A percentile compares a stretch with the other conserved stretches of the same genome.
phyloP scores from a whole-genome alignment of 2,888 invertebrate species.

The Callosobruchus maculatus region DNA sequence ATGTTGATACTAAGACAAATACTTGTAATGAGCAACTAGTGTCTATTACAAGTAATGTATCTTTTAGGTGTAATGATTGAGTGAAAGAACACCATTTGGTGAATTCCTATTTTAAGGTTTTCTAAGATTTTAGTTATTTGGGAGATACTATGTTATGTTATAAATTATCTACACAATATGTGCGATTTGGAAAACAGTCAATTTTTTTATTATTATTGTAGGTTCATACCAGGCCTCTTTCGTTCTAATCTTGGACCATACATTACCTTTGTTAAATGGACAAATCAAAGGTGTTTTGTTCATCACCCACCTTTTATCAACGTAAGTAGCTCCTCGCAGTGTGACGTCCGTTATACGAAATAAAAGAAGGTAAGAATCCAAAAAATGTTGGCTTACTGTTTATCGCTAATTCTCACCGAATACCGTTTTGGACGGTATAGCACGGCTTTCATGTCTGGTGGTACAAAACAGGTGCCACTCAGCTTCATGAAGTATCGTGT shows the following conservation, averaged over 20 bases:
- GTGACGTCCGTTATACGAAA: not conserved
- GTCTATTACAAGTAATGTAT: too few relatives aligned
- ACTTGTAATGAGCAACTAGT: too few relatives aligned
- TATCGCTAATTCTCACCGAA: conserved; percentile 28
- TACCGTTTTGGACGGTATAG: conserved; percentile 22
- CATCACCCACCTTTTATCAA: not conserved
- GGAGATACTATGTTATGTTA: too few relatives aligned
- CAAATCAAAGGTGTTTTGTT: not conserved
- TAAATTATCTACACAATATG: too few relatives aligned
- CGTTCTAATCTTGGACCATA: not conserved
- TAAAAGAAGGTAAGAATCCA: conserved; percentile 12
- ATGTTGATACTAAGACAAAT: too few relatives aligned
- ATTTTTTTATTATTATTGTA: not conserved
- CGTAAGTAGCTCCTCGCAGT: not conserved
- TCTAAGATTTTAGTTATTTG: too few relatives aligned
- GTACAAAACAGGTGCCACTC: conserved; percentile 31
- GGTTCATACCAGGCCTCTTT: not conserved
- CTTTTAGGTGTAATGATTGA: too few relatives aligned
- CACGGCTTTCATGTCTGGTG: conserved; percentile 31
- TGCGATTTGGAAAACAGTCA: too few relatives aligned
- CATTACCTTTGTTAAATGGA: not conserved
- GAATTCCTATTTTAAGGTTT: too few relatives aligned
- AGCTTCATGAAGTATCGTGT: conserved; percentile 35
- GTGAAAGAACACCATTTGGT: too few relatives aligned
- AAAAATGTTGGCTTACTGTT: conserved; percentile 29